Evolutionary conservation across 2,888 invertebrate genomes (phyloP), one percentile per base, ranked within the genome.

Genomic region (Orthosia incerta): DNA sequence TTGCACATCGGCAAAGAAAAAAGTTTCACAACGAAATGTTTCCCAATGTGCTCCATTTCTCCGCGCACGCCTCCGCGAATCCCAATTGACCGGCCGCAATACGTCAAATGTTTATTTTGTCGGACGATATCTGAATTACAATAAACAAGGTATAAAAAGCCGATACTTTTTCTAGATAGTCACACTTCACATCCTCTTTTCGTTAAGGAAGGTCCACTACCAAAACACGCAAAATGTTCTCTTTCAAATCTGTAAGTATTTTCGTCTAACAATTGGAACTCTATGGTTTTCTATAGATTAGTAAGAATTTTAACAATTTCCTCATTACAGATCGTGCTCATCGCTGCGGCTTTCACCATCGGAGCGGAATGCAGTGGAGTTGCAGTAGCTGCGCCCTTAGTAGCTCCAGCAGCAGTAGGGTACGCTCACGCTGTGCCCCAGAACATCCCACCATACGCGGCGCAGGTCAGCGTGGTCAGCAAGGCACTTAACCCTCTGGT

Each of bases 371-470:
- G 94, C 80, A 95, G 96, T 76, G 94, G 90, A 69, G 92, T 95
- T 20, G 91, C 93, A 59, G 91, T 90, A 60, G 92, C 95, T 26
- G 94, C 96, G 18, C 95, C 95, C 0, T 84, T 97, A 3, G 90
- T 96, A 13, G 95, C 97, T 16, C 96, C 97, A n/a, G 96, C 97
- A 26, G 97, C 97, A 3, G 89, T 97, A 45, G 97, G 97, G 20
- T 97, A 97, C 83, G 94, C 94, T 71, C 96, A 95, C 85, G 96
- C 97, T 20, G 95, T 97, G 39, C 97, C 97, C 0, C 97, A 97
- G 82, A 97, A 97, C 83, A 94, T 97, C 59, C 96, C 97, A 63
- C 97, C 97, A 3, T 97, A 97, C 84, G 97, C 97, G 3, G 96
- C 97, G 4, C 97, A 97, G 90, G 92, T 97, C 74, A 97, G 95